Percentiles rank a stretch among this genome's conserved stretches.
Conservation (phyloP, 2,888 invertebrate species). For the Clistopyga incitator region DNA sequence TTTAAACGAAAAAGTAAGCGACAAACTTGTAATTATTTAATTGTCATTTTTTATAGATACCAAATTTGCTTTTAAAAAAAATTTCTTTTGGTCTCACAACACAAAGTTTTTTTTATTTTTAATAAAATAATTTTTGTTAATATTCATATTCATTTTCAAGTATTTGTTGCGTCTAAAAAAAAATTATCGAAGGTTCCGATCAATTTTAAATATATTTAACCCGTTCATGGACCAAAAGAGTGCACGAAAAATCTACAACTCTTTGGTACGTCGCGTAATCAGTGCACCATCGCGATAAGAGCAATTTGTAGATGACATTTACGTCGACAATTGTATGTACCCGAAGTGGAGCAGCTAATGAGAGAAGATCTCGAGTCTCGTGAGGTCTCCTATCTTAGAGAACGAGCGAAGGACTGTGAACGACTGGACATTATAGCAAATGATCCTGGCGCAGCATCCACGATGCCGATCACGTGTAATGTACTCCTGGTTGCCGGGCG, state of each 20-base stretch:
- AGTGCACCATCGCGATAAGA: constrained; percentile 67
- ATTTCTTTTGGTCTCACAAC: not conserved
- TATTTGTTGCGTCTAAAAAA: too few relatives aligned
- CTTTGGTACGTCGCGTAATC: not conserved
- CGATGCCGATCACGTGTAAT: constrained; percentile 22
- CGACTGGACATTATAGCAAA: constrained; percentile 71
- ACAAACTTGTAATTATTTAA: not conserved
- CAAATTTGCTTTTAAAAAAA: not conserved
- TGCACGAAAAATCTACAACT: not conserved
- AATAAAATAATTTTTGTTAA: too few relatives aligned
- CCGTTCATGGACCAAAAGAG: not conserved
- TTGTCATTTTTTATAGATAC: not conserved
- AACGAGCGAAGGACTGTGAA: constrained; percentile 36
- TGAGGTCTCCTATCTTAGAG: constrained; percentile 6
- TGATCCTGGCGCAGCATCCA: constrained; percentile 59
- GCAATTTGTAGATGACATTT: constrained; percentile 71
- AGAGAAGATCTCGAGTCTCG: constrained; percentile 60
- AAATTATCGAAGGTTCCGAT: too few relatives aligned
- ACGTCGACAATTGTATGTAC: constrained; percentile 70
- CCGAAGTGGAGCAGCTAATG: constrained; percentile 68
- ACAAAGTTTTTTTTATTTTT: too few relatives aligned
- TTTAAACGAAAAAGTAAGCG: constrained; percentile 12
- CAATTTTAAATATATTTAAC: too few relatives aligned
- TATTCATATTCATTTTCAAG: too few relatives aligned
- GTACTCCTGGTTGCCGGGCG: not conserved